Base-by-base conservation (phyloP, 2,797 vertebrate genomes). In the Tadarida brasiliensis region DNA sequence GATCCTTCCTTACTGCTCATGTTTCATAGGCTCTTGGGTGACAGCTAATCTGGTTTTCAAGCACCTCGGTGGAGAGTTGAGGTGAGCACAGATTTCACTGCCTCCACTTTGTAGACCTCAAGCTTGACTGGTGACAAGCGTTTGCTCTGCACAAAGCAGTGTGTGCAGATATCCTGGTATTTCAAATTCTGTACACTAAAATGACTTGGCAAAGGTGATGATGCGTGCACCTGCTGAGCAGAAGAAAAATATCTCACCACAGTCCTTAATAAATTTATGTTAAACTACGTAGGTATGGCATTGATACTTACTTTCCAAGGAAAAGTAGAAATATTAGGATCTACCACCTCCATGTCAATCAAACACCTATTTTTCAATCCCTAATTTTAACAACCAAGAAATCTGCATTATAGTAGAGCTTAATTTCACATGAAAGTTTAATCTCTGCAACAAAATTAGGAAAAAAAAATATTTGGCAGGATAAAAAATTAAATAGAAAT, bases 1-100 rank as follows among this genome's bases (percentile, higher is more conserved):
- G 84, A 97, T 93, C 91, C 54, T 77, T 94, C 74, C 81, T 87
- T 70, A 59, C 51, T 16, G 17, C 11, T 94, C 47, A 30, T 86
- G 57, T 74, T 87, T 94, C 92, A 90, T 39, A 57, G 67, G 84
- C 47, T 94, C 76, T 87, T 94, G 74, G 44, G 49, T 94, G 71
- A 95, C 80, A 80, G 15, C 3, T 90, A 94, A 86, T 80, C 61
- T 77, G 33, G n/a, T 90, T 94, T 91, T 78, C 63, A 93, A 67
- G 63, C 94, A 82, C 88, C 17, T 89, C 26, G 0, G 3, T 24
- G 11, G 17, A 96, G 54, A 96, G n/a, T 61, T 81, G 67, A 91
- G 44, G 83, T 11, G 78, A 93, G 19, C 24, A 56, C 26, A 56
- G 9, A 1, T 90, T 87, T 96, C 24, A 16, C 28, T 94, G 82